Base-by-base conservation (phyloP, 2,888 invertebrate species). In the Abrostola triplasia region DNA sequence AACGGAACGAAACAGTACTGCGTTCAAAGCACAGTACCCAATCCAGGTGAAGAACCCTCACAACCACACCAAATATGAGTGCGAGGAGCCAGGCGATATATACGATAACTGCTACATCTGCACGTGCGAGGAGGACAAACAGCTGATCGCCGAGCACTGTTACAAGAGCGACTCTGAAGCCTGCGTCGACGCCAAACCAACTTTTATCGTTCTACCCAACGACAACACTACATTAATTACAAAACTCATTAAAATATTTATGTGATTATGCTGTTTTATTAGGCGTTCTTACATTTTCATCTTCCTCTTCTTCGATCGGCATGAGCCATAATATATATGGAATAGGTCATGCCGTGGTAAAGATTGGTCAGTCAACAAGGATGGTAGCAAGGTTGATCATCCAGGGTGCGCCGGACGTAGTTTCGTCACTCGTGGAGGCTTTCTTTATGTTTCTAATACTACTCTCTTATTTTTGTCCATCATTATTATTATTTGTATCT, bases 71-170 rank as follows among this genome's bases (percentile, higher is more conserved):
- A 78, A 64, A 6, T 88, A 89, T 61, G 68, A 60, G 5, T 92
- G 92, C 64, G 66, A 75, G 0, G 70, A 72, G 6, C 64, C 83
- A 0, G 92, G 90, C 0, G 80, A 69, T 1, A 37, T 90, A 0
- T 68, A 73, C 42, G 91, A 93, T 44, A 78, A 80, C 0, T 93
- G 93, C 64, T 92, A 79, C 64, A 77, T 90, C 6, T 93, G 93
- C 56, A 85, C 90, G n/a, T 93, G 93, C 59, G 83, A 84, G 11
- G 67, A 82, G 7, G 70, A 84, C 0, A 63, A 70, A 0, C 65
- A 83, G 6, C 38, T 89, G 0, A 81, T 92, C 0, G 82, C 85
- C 58, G 92, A 92, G 53, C 90, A 92, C 51, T 93, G 93, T 68
- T 93, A 86, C 59, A 87, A 83, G 64, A 92, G 84, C 40, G 80